Percentiles rank a stretch among this genome's conserved stretches.
Evolutionary conservation across 2,113 vertebrate species (phyloP).

Genomic region (Orcinus orca): DNA sequence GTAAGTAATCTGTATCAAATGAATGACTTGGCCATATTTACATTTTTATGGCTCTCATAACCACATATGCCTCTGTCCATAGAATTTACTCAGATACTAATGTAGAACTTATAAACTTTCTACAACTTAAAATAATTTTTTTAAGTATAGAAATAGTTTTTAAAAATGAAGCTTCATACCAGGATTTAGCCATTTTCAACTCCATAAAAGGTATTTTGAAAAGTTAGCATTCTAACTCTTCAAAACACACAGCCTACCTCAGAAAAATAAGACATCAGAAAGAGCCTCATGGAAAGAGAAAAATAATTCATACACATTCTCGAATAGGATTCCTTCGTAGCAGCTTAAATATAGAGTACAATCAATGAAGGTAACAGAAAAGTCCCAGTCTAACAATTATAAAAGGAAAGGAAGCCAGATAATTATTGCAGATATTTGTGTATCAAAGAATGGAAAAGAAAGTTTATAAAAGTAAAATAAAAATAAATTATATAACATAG

Average conservation of each 20-base stretch:
- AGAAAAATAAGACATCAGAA: background rate
- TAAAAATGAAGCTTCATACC: background rate
- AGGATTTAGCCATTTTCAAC: background rate
- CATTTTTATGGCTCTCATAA: background rate
- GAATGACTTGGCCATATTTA: background rate
- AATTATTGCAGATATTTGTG: background rate
- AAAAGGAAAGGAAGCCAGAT: background rate
- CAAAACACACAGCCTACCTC: background rate
- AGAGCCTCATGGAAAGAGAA: background rate
- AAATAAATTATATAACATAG: background rate
- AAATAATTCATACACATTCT: background rate
- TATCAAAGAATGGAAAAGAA: background rate
- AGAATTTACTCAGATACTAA: background rate
- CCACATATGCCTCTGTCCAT: background rate
- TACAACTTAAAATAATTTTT: background rate
- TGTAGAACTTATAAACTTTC: background rate
- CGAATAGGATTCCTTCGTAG: background rate
- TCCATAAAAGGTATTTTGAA: background rate
- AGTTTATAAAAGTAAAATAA: background rate
- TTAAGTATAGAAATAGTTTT: background rate
- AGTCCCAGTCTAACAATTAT: background rate
- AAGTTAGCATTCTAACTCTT: background rate
- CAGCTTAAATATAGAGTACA: background rate
- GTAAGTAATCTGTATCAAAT: slow-evolving; percentile 7
- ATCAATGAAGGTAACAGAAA: background rate